Conservation (phyloP, 1,140 invertebrate species). For the Aricia agestis region DNA sequence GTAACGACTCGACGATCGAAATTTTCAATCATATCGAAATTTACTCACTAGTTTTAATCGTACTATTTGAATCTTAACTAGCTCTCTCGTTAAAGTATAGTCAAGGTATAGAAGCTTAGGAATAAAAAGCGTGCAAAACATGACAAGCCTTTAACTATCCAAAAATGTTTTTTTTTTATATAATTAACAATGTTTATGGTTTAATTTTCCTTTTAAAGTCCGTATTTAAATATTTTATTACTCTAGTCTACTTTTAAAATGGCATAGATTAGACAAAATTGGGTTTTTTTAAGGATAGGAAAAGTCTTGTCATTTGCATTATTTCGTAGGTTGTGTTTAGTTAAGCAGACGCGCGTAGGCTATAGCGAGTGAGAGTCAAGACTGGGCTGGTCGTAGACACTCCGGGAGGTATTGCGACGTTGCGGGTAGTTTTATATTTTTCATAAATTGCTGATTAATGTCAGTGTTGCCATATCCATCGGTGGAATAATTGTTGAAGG, state of each 20-base stretch:
- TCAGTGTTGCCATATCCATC: no score
- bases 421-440: neutral
- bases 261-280: no score
- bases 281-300: neutral
- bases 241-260: no score
- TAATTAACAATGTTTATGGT: no score
- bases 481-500: no score
- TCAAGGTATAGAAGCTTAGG: neutral
- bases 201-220: no score
- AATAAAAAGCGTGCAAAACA: neutral
- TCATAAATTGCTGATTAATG: no score
- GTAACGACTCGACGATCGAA: neutral
- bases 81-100: neutral
- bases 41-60: conserved; percentile 3
- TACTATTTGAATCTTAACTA: conserved; percentile 5
- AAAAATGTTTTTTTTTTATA: neutral
- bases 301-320: neutral
- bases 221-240: no score
- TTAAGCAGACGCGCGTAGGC: neutral
- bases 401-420: neutral
- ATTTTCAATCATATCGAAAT: conserved; percentile 6
- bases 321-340: neutral
- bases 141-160: neutral
- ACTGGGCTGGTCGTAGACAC: conserved; percentile 3
- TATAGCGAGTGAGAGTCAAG: conserved; percentile 11